These are phyloP conservation scores for Stenolophus ochropezus DNA, from an alignment of 2,888 invertebrate species.

Conservation along the genomic window DNA sequence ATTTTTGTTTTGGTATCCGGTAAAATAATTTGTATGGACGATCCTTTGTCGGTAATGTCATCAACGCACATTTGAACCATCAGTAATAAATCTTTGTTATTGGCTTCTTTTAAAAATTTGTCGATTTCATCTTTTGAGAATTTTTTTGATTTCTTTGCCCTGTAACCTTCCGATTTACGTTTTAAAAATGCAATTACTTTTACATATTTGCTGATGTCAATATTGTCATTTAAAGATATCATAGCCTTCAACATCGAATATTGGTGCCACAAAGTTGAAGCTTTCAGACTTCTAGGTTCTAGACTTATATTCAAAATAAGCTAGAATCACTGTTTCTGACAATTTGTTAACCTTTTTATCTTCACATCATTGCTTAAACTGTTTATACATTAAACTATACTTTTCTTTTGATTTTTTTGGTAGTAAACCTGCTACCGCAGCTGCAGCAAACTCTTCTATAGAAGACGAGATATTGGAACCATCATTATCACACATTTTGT, in stretches of 20 bases:
- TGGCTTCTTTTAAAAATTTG: no score
- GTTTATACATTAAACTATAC: background rate
- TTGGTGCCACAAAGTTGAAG: no score
- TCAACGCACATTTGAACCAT: no score
- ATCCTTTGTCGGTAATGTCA: no score
- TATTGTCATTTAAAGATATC: no score
- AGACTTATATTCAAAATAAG: background rate
- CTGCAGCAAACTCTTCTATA: constrained; percentile 1
- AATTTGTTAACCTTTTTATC: background rate
- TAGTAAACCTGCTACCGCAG: no score
- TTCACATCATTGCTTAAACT: background rate
- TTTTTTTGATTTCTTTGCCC: background rate
- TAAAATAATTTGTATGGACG: no score
- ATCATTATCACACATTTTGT: background rate
- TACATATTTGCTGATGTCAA: background rate
- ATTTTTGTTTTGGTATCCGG: no score
- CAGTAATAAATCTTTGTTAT: background rate
- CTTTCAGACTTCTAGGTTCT: background rate
- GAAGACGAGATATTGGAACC: background rate
- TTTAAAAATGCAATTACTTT: background rate
- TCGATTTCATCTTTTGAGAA: background rate
- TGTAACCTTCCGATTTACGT: background rate
- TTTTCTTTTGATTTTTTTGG: no score
- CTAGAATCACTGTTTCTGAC: background rate
- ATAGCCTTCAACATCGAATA: no score